phyloP scores from a whole-genome alignment of 2,113 vertebrate species.

The Cromileptes altivelis region DNA sequence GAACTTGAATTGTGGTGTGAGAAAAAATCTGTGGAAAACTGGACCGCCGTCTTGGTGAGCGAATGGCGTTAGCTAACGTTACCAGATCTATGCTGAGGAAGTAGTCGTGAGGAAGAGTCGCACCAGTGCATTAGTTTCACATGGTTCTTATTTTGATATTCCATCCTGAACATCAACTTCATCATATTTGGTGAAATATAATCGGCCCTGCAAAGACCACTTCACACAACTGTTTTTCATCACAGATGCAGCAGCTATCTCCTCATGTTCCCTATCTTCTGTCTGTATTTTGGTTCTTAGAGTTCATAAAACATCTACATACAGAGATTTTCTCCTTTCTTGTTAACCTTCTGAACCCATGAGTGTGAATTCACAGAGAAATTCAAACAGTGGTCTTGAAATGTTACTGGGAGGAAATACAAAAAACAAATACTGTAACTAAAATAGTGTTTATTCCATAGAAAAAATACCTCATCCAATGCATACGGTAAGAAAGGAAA shows the following conservation, averaged over 20 bases:
- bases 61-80: not conserved
- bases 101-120: not conserved
- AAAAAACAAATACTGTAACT: conserved; percentile 58
- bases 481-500: conserved; percentile 61
- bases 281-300: not conserved
- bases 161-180: not conserved
- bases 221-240: not conserved
- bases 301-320: not conserved
- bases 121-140: not conserved
- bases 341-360: not conserved
- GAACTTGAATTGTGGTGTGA: not conserved
- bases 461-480: conserved; percentile 60
- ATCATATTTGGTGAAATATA: not conserved
- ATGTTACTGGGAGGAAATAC: conserved; percentile 1
- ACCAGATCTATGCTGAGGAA: not conserved
- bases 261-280: not conserved
- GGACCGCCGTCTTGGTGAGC: not conserved
- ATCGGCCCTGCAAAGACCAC: not conserved
- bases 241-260: not conserved
- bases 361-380: not conserved
- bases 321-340: not conserved
- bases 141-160: not conserved
- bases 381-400: not conserved
- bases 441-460: conserved; percentile 82
- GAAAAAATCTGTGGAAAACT: conserved; percentile 1